phyloP scores from a whole-genome alignment of 2,797 vertebrate species.

The Kryptopterus vitreolus region DNA sequence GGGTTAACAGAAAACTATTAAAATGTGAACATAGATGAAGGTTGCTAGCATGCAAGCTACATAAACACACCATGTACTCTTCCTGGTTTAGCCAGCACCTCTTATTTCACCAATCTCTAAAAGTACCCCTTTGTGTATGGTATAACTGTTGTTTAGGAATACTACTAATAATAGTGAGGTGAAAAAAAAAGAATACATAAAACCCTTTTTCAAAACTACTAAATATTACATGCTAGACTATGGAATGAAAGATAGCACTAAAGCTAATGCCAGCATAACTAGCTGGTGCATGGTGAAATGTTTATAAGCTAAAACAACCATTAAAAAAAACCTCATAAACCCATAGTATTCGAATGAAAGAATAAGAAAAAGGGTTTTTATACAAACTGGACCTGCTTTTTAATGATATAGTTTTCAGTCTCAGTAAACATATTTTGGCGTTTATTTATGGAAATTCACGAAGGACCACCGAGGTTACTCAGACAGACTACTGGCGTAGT shows the following conservation, averaged over 20 bases:
- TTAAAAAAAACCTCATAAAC: conserved; percentile 13
- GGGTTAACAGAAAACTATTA: neutral
- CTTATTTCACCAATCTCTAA: neutral
- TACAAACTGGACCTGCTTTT: neutral
- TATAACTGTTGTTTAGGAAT: neutral
- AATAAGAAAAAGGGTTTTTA: neutral
- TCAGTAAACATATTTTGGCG: conserved; percentile 29
- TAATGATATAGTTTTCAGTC: conserved; percentile 3
- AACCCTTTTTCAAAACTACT: neutral
- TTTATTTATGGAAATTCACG: conserved; percentile 37
- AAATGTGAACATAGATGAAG: neutral
- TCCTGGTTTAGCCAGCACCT: neutral
- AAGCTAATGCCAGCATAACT: neutral
- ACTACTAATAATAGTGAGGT: too few species aligned
- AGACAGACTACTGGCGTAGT: neutral
- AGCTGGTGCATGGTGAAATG: neutral
- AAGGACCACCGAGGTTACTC: conserved; percentile 44
- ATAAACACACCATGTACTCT: neutral
- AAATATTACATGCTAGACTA: neutral
- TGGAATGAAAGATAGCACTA: neutral
- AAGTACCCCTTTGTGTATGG: neutral
- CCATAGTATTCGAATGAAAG: neutral
- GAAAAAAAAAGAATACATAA: neutral
- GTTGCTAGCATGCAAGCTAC: neutral
- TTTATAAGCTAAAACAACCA: neutral